Percentiles rank a stretch among this genome's conserved stretches.
Evolutionary conservation across 2,888 invertebrate species (phyloP).

Genomic region (Synergus itoensis): DNA sequence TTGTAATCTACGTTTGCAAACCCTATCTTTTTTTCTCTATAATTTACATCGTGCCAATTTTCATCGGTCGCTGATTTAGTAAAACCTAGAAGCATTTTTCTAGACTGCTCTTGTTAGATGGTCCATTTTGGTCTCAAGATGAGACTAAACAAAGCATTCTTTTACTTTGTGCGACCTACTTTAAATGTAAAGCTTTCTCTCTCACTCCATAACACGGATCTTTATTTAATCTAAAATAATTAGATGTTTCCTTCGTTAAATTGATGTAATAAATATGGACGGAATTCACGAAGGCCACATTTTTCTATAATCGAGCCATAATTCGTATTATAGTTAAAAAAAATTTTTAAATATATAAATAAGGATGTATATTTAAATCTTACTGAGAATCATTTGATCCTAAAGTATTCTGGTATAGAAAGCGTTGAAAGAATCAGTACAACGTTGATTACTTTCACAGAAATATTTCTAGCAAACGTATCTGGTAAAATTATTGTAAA

Average conservation of each 20-base stretch:
- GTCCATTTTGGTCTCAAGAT: slow-evolving; percentile 71
- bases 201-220: slow-evolving; percentile 63
- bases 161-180: slow-evolving; percentile 54
- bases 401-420: background rate
- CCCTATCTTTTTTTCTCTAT: slow-evolving; percentile 54
- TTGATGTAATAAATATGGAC: slow-evolving; percentile 25
- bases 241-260: slow-evolving; percentile 41
- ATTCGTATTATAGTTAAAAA: slow-evolving; percentile 6
- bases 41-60: slow-evolving; percentile 50
- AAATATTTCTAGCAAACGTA: slow-evolving; percentile 27
- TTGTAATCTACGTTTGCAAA: slow-evolving; percentile 59
- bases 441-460: slow-evolving; percentile 34
- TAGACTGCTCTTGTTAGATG: slow-evolving; percentile 71
- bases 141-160: slow-evolving; percentile 76
- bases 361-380: slow-evolving; percentile 47
- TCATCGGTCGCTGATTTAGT: slow-evolving; percentile 52
- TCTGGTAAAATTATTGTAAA: slow-evolving; percentile 6
- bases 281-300: slow-evolving; percentile 45
- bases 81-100: slow-evolving; percentile 62
- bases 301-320: background rate
- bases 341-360: slow-evolving; percentile 54
- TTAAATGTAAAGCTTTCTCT: slow-evolving; percentile 53
- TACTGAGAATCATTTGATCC: slow-evolving; percentile 12
- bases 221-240: slow-evolving; percentile 52
- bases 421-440: slow-evolving; percentile 9